Percentiles rank a stretch among this genome's conserved stretches.
Conservation (phyloP, 2,888 invertebrate species). For the Chrysodeixis includens region DNA sequence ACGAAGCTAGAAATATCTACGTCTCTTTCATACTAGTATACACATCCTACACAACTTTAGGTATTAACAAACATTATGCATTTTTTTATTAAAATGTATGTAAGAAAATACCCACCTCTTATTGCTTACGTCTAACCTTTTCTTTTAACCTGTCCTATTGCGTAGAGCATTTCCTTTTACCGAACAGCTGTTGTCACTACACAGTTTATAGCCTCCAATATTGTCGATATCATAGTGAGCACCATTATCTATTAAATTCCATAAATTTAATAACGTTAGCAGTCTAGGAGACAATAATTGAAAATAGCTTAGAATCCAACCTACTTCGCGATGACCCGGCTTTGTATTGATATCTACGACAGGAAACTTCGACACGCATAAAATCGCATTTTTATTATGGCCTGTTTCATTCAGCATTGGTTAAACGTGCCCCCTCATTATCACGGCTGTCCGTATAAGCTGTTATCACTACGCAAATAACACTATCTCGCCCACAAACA, state of each 20-base stretch:
- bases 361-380: slow-evolving; percentile 8
- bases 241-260: background rate
- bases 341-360: background rate
- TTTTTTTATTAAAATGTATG: no score
- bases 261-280: slow-evolving; percentile 1
- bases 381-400: background rate
- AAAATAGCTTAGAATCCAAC: slow-evolving; percentile 6
- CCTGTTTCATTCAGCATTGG: slow-evolving; percentile 38
- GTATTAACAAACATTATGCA: no score
- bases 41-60: no score
- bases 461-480: slow-evolving; percentile 65
- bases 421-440: slow-evolving; percentile 49
- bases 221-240: background rate
- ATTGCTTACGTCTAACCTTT: background rate
- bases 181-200: background rate
- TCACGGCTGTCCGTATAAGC: slow-evolving; percentile 45
- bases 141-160: background rate
- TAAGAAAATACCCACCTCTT: no score
- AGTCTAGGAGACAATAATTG: background rate
- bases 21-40: no score
- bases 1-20: no score
- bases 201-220: background rate
- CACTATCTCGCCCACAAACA: slow-evolving; percentile 59
- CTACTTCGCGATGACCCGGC: background rate
- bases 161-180: background rate